These are phyloP conservation scores for Linurgus olivaceus DNA, from an alignment of 2,797 vertebrate species.

Conservation along the genomic window DNA sequence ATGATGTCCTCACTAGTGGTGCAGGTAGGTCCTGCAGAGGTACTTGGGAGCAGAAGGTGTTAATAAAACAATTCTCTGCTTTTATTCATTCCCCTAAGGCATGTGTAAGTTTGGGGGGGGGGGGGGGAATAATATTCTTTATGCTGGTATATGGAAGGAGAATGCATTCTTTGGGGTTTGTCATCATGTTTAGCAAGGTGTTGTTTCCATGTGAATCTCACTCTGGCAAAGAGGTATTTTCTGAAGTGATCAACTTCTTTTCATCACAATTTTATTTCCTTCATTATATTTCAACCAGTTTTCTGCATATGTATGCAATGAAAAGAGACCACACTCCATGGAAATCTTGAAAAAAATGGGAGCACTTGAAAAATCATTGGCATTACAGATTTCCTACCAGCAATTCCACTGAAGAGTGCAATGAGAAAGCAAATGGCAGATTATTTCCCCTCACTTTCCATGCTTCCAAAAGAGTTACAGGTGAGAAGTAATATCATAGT, in stretches of 20 bases:
- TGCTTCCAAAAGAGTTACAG: neutral
- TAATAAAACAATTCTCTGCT: neutral
- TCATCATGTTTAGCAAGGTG: neutral
- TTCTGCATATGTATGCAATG: neutral
- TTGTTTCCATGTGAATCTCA: neutral
- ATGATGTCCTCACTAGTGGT: neutral
- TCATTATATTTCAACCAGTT: neutral
- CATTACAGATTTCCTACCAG: neutral
- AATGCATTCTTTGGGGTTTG: neutral
- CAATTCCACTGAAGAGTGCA: neutral
- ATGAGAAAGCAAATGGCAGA: neutral
- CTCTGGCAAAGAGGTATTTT: neutral
- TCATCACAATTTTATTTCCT: neutral
- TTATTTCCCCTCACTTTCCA: neutral
- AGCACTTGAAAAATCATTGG: neutral
- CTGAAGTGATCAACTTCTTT: neutral
- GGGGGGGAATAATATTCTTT: neutral
- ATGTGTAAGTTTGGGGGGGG: neutral
- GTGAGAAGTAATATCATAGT: neutral
- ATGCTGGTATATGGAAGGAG: neutral
- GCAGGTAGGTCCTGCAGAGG: neutral
- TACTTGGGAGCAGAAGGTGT: neutral
- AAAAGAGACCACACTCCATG: too few relatives aligned
- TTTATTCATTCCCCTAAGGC: neutral
- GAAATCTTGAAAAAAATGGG: neutral